Base-by-base conservation (phyloP, 2,888 invertebrate genomes). In the Atethmia centrago region DNA sequence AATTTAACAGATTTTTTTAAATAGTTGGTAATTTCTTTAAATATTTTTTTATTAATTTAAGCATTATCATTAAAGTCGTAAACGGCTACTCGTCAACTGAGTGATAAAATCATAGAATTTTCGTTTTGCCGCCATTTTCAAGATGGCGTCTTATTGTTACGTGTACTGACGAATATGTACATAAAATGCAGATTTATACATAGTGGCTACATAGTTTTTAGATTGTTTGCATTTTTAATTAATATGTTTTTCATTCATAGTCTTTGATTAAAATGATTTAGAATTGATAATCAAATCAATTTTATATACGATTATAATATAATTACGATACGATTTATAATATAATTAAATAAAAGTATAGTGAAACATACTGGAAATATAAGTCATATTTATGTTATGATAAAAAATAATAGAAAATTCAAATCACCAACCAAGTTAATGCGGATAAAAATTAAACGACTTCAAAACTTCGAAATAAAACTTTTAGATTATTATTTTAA, bases 51-150 rank as follows among this genome's bases (percentile, higher is more conserved):
- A 71, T 71, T 74, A 70, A 74, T 83, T 82, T 86, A 83, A 81
- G 87, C 65, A 61, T 85, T 85, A 80, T 82, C 74, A 77, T 79
- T 87, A 83, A 87, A 88, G 90, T 87, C 89, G 86, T 90, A 86
- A 78, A 80, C 68, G 88, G 85, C 87, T 92, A 92, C 95, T 95
- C 95, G 95, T 95, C 95, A 95, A 94, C 87, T 78, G 91, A 94
- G 95, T 95, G 95, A 95, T 95, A 94, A 91, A 92, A 91, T 88
- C 88, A 87, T 91, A 91, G 88, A 85, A 9, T 55, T 65, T 87
- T 83, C 74, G 80, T 71, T 81, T 75, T 78, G 53, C 31, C 66
- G 87, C 66, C 69, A 67, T 78, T 71, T 74, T 59, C 25, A 75
- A 64, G 74, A 80, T 85, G 81, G 83, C 85, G 85, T 80, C 80